These are phyloP conservation scores for Dendronephthya gigantea DNA, from an alignment of 64 coral and sea anemone genomes.

Conservation along the genomic window DNA sequence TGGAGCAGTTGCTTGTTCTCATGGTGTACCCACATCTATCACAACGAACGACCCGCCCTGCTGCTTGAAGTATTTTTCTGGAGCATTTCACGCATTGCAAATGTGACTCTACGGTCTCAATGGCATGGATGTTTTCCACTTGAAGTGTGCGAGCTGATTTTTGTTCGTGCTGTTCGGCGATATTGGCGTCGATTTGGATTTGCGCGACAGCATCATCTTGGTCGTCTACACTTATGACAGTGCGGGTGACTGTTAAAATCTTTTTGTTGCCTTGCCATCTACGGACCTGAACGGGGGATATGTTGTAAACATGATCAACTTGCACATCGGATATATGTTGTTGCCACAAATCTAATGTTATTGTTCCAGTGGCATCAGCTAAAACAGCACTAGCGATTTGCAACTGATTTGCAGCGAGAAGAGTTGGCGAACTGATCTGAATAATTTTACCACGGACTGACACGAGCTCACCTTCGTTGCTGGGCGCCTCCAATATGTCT, in stretches of 20 bases:
- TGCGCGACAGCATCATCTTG: background rate
- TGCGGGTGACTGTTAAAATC: conserved; percentile 49
- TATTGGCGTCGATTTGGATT: background rate
- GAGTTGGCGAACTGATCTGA: conserved; percentile 22
- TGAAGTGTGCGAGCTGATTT: background rate
- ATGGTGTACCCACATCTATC: background rate
- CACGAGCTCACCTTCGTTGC: background rate
- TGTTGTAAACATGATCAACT: conserved; percentile 34
- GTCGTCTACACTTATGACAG: conserved; percentile 42
- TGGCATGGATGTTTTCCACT: background rate
- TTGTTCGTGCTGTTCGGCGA: background rate
- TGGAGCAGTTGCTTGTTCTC: background rate
- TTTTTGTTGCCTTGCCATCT: conserved; percentile 55
- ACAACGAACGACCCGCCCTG: background rate
- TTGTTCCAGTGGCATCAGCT: conserved; percentile 37
- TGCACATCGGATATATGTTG: conserved; percentile 45
- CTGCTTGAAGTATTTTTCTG: background rate
- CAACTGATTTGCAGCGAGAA: conserved; percentile 20
- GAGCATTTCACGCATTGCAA: background rate
- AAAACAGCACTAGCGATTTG: conserved; percentile 41
- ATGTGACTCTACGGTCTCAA: background rate
- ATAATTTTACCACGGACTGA: too few relatives aligned
- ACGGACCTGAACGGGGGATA: conserved; percentile 38
- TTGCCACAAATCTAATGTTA: conserved; percentile 56
- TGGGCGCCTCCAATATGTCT: background rate